phyloP scores from a whole-genome alignment of 2,797 vertebrate genomes.

The Tangara arthus region DNA sequence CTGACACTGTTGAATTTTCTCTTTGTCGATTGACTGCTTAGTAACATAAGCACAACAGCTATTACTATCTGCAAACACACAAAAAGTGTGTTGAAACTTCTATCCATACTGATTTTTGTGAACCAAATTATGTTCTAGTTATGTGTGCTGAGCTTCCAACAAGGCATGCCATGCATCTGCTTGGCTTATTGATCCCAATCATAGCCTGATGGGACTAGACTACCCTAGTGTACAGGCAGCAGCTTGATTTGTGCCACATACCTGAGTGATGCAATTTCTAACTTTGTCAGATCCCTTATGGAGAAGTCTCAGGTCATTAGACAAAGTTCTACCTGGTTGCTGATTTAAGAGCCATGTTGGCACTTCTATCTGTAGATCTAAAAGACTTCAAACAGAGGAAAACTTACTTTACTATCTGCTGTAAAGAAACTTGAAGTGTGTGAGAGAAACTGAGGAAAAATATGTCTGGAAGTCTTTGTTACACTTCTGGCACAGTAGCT shows the following conservation, averaged over 20 bases:
- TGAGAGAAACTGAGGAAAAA: not conserved
- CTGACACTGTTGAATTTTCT: not conserved
- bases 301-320: not conserved
- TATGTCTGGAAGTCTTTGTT: not conserved
- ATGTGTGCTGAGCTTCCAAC: not conserved
- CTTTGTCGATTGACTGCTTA: not conserved
- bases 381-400: not conserved
- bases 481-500: not conserved
- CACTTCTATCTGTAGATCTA: not conserved
- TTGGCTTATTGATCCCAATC: not conserved
- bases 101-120: not conserved
- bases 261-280: not conserved
- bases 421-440: not conserved
- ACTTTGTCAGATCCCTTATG: not conserved
- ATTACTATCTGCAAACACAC: not conserved
- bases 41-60: not conserved
- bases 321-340: not conserved
- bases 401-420: not conserved
- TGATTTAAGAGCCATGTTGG: not conserved
- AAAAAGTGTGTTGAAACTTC: not conserved
- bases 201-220: not conserved
- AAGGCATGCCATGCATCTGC: not conserved
- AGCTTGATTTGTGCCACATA: not conserved
- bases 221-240: not conserved
- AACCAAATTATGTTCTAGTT: not conserved